Evolutionary conservation across 2,888 invertebrate species (phyloP), one percentile per base, ranked within the genome.

Genomic region (Pyrrhia umbra): DNA sequence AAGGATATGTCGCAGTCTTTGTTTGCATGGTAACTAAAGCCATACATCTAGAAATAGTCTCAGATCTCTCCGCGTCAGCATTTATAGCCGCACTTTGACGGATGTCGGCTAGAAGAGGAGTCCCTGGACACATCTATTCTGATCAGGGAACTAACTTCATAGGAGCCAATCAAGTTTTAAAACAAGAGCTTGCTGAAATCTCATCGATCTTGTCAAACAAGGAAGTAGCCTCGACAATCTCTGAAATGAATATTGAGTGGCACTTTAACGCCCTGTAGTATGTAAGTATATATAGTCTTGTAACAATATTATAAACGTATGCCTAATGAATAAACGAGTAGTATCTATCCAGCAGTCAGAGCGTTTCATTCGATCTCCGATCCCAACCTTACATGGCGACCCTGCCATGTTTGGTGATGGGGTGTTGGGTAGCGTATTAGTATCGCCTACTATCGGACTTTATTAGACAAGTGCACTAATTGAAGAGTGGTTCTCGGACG

Each of bases 101-200:
- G 6, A 47, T 47, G 56, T 47, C 56, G 10, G 46, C 60, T 1
- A 46, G 60, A 52, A 52, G 52, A 52, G 60, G 60, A 39, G 52
- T 52, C 16, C 46, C 52, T 0, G 60, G 46, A 3, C 52, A 52
- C 27, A 60, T 60, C 1, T 40, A 52, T 13, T 52, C 39, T 13
- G 60, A 52, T n/a, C 60, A 60, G 16, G 46, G 60, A 13, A 60
- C 45, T 27, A 54, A 60, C 34, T 61, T 61, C 18, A 61, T 61
- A 15, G 60, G 54, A 16, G 60, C 54, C 0, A 61, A 54, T 23
- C 54, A 40, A 3, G 54, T 61, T 4, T n/a, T 61, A 6, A 54
- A 47, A 40, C 54, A 54, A 54, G 54, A 61, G 16, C 6, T 9
- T 6, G 2, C 10, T 2, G 40, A 61, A 47, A 61, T 47, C 47